phyloP scores from a whole-genome alignment of 1,140 invertebrate genomes.

The Drosophila insularis region DNA sequence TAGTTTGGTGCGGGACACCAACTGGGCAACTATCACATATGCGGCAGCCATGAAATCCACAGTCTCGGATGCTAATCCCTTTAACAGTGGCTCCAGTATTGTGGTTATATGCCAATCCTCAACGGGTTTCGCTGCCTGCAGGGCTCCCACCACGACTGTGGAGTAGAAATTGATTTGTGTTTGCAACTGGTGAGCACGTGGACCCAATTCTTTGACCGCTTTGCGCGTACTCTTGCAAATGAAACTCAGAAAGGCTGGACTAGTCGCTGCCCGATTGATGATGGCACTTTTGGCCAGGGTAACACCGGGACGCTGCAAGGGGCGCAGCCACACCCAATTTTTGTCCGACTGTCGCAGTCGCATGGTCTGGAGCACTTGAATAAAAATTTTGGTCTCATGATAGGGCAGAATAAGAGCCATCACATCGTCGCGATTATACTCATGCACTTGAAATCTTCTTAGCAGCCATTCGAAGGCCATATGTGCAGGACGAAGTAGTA shows the following conservation, averaged over 20 bases:
- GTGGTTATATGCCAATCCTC: constrained; percentile 88
- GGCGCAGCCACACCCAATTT: constrained; percentile 91
- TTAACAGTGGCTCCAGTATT: constrained; percentile 87
- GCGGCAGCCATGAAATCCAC: constrained; percentile 88
- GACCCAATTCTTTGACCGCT: constrained; percentile 86
- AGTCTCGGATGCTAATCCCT: constrained; percentile 87
- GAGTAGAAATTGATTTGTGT: constrained; percentile 91
- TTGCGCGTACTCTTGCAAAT: constrained; percentile 87
- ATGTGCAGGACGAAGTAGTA: constrained; percentile 91
- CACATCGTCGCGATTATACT: constrained; percentile 92
- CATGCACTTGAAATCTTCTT: constrained; percentile 92
- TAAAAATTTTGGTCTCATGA: constrained; percentile 95
- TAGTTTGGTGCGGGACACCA: constrained; percentile 87
- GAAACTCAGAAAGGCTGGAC: constrained; percentile 88
- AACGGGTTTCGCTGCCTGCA: constrained; percentile 84
- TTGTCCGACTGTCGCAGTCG: constrained; percentile 85
- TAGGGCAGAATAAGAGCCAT: constrained; percentile 93
- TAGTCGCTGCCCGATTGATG: constrained; percentile 87
- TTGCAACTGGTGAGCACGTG: constrained; percentile 85
- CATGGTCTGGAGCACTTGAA: constrained; percentile 90
- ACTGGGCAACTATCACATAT: constrained; percentile 89
- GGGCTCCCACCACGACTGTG: constrained; percentile 87
- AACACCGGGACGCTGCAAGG: constrained; percentile 88
- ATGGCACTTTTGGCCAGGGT: constrained; percentile 88
- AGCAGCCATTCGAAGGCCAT: constrained; percentile 97